Conservation (phyloP, 53 echinoderm and acorn worm species). For the Patiria pectinifera region DNA sequence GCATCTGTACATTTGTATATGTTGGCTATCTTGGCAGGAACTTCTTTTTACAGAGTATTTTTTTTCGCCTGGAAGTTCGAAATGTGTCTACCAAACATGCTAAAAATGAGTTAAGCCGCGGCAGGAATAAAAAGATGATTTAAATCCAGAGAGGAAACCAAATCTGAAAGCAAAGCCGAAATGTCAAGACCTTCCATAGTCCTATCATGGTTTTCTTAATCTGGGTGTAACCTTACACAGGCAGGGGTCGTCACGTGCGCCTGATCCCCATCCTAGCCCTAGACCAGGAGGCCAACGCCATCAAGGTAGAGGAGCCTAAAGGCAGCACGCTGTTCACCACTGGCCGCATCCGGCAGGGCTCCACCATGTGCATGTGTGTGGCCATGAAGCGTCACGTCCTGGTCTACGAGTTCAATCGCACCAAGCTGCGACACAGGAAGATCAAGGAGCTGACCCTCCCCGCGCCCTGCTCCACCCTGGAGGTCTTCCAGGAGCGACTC, state of each 20-base stretch:
- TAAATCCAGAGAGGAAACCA: no score
- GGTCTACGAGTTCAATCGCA: conserved; percentile 96
- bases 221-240: conserved; percentile 27
- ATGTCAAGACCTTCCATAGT: no score
- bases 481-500: conserved; percentile 85
- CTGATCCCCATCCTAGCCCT: conserved; percentile 90
- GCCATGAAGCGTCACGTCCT: conserved; percentile 92
- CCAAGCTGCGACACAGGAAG: conserved; percentile 85
- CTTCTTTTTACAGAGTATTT: no score
- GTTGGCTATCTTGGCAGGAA: no score
- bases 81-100: no score
- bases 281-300: conserved; percentile 79
- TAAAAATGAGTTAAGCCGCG: no score
- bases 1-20: no score
- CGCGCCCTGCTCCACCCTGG: conserved; percentile 81
- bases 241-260: conserved; percentile 86
- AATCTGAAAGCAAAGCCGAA: no score
- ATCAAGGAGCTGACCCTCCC: conserved; percentile 90
- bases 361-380: conserved; percentile 93
- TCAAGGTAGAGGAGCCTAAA: conserved; percentile 92
- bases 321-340: conserved; percentile 93
- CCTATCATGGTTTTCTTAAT: no score
- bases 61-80: no score
- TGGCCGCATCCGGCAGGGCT: conserved; percentile 92
- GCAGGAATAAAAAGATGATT: no score